Base-by-base conservation (phyloP, 2,888 invertebrate species). In the Theodoxus fluviatilis region DNA sequence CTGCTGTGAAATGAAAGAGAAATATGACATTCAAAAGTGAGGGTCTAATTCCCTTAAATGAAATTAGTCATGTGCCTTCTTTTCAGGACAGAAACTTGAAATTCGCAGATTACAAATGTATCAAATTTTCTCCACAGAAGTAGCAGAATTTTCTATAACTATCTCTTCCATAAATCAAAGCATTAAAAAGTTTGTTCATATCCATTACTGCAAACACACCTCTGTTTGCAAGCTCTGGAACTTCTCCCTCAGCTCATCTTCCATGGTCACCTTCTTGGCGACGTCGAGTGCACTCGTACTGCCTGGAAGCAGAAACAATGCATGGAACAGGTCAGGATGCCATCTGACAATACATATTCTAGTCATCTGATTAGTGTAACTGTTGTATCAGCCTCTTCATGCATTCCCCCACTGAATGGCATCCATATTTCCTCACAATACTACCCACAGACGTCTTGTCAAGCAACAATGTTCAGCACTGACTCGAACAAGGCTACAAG, bases 231-330 rank as follows among this genome's bases (percentile, higher is more conserved):
- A 57, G 35, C 28, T 43, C 22, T 71, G 61, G 1, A 68, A 40
- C 25, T 68, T 71, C 12, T 67, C 38, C 37, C 59, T 28, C 12
- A 71, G 38, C n/a, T 73, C 70, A 12, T 74, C 74, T 12, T 74
- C 74, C 43, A 74, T 38, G 3, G 74, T 68, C 72, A 69, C 67
- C 47, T 74, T 74, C 18, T 64, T 67, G 0, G 64, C 70, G 2
- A 68, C 57, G 57, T 74, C 74, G 18, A 74, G 52, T 37, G 72
- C 70, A 69, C 71, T 72, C 22, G 74, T 47, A 49, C 74, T 74
- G 25, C 74, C 74, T 74, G 65, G 15, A 71, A 47, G 6, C 22
- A 38, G 12, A 40, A 1, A 2, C 38, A 25, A 9, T 22, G 33
- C n/a, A 35, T 12, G 4, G 37, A 55, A 67, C 9, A 35, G 25